These are phyloP conservation scores for Drosophila burlai DNA, from an alignment of 1,140 invertebrate genomes.

Conservation along the genomic window DNA sequence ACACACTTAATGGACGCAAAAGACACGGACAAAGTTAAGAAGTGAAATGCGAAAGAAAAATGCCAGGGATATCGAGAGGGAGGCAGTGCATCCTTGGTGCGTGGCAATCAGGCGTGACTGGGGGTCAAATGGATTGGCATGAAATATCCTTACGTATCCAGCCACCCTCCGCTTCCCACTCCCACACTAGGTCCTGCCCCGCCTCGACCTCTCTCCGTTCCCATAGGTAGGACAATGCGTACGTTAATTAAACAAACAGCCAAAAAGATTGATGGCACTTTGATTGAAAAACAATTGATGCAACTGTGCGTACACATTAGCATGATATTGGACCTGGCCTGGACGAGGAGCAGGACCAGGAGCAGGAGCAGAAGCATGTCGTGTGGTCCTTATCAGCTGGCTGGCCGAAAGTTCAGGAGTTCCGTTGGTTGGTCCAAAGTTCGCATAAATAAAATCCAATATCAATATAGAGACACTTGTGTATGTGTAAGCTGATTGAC, in stretches of 20 bases:
- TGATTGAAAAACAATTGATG: conserved; percentile 85
- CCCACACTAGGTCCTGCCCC: not conserved
- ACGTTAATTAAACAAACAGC: conserved; percentile 83
- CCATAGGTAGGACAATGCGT: conserved; percentile 57
- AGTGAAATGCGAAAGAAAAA: conserved; percentile 82
- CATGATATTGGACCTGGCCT: conserved; percentile 72
- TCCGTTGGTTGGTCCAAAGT: conserved; percentile 55
- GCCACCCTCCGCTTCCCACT: not conserved
- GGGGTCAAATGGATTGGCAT: conserved; percentile 75
- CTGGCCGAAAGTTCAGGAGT: conserved; percentile 64
- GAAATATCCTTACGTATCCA: conserved; percentile 48
- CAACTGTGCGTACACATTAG: conserved; percentile 81
- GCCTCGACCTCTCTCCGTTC: not conserved
- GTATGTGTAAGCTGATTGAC: conserved; percentile 75
- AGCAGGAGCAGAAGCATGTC: conserved; percentile 22
- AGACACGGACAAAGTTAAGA: conserved; percentile 80
- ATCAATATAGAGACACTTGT: conserved; percentile 64
- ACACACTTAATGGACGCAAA: conserved; percentile 85
- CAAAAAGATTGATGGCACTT: conserved; percentile 80
- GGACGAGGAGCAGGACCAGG: conserved; percentile 17
- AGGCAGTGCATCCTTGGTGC: conserved; percentile 44
- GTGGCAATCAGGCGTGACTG: conserved; percentile 72
- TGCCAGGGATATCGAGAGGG: conserved; percentile 47
- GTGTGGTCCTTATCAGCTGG: conserved; percentile 73
- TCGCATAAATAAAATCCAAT: conserved; percentile 80